phyloP scores from a whole-genome alignment of 2,888 invertebrate genomes.

The Lithosia quadra region DNA sequence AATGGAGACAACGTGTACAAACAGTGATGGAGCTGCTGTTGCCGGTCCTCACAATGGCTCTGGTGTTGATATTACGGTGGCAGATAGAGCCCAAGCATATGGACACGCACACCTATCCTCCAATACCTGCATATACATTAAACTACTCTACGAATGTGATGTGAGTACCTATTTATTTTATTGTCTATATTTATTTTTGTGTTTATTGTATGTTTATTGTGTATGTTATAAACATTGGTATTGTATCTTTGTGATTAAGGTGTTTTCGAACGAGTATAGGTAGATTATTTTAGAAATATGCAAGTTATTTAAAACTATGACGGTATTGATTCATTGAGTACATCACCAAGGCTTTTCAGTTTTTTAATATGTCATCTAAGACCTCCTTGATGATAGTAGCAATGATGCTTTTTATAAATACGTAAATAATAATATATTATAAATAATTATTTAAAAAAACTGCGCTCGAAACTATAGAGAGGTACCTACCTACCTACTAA shows the following conservation, averaged over 20 bases:
- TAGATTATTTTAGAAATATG: too few species aligned
- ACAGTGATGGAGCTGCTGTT: constrained; percentile 89
- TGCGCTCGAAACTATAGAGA: too few species aligned
- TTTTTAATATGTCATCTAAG: too few species aligned
- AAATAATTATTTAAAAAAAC: too few species aligned
- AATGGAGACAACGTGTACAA: constrained; percentile 90
- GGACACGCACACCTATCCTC: constrained; percentile 57
- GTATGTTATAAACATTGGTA: not conserved
- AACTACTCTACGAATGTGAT: constrained; percentile 57
- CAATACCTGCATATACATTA: constrained; percentile 67
- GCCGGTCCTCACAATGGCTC: constrained; percentile 89
- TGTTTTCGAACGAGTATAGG: too few species aligned
- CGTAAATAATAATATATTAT: too few species aligned
- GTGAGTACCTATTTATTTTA: constrained; percentile 65
- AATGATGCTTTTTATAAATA: too few species aligned
- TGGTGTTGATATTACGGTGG: constrained; percentile 90
- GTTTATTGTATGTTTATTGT: not conserved
- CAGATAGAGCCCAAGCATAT: constrained; percentile 86
- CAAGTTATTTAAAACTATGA: too few species aligned
- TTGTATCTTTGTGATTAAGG: not conserved
- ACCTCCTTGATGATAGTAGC: too few species aligned
- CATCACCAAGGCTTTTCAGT: too few species aligned
- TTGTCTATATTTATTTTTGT: not conserved
- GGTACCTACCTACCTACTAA: too few species aligned
- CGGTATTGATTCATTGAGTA: too few species aligned